These are phyloP conservation scores for Sinocyclocheilus rhinocerous DNA, from an alignment of 2,113 vertebrate genomes.

Conservation along the genomic window DNA sequence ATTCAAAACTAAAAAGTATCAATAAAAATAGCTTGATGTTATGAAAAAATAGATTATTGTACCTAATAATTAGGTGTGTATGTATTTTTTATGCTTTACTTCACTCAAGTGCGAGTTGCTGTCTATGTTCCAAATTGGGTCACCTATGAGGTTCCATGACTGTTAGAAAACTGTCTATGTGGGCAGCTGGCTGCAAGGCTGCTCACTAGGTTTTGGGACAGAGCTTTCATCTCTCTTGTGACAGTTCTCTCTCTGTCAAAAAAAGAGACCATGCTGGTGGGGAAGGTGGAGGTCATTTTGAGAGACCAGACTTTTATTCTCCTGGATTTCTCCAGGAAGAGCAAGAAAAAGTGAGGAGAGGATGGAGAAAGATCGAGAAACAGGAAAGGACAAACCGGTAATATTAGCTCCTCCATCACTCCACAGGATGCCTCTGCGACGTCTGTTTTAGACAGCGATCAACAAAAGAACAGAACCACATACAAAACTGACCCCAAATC, in stretches of 20 bases:
- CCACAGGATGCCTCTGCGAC: background rate
- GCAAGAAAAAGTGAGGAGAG: background rate
- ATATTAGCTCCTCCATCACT: slow-evolving; percentile 15
- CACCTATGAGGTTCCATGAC: background rate
- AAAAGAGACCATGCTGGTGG: background rate
- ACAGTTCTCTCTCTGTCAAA: background rate
- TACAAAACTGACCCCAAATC: slow-evolving; percentile 1
- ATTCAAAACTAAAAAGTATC: background rate
- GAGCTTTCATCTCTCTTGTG: slow-evolving; percentile 2
- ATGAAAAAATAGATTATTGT: background rate
- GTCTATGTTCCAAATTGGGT: background rate
- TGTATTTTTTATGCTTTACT: background rate
- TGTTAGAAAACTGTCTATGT: background rate
- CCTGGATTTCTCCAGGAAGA: background rate
- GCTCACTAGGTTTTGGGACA: background rate
- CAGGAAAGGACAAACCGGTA: background rate
- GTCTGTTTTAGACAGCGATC: background rate
- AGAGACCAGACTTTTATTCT: background rate
- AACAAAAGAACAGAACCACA: background rate
- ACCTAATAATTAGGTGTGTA: background rate
- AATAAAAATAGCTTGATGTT: background rate
- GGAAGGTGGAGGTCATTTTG: background rate
- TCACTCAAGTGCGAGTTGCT: background rate
- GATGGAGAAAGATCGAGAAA: background rate
- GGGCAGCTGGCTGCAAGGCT: background rate